A percentile compares a stretch with the other conserved stretches of the same genome.
phyloP scores from a whole-genome alignment of 2,797 vertebrate species.

The Spatula clypeata region DNA sequence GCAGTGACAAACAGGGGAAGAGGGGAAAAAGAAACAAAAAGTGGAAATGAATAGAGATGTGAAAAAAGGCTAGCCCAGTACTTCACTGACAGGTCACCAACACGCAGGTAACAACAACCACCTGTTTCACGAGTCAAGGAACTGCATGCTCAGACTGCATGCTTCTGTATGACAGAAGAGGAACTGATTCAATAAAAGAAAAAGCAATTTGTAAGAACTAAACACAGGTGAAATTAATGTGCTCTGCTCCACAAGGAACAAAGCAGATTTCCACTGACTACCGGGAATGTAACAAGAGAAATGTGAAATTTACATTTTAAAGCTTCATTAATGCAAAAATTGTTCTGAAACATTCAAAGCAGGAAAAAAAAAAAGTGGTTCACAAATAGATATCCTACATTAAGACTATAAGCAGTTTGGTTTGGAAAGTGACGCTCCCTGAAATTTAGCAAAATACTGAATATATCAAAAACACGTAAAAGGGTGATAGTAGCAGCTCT shows the following conservation, averaged over 20 bases:
- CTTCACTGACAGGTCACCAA: neutral
- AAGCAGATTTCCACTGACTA: neutral
- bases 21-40: neutral
- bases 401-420: neutral
- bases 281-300: neutral
- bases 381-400: neutral
- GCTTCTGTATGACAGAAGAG: neutral
- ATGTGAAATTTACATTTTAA: neutral
- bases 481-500: neutral
- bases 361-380: neutral
- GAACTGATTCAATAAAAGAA: neutral
- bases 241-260: neutral
- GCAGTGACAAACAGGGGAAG: neutral
- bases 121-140: neutral
- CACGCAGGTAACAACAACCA: neutral
- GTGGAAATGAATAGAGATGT: neutral
- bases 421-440: neutral
- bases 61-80: rapidly evolving
- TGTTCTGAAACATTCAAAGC: neutral
- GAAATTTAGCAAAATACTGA: too few species aligned
- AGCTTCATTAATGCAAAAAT: neutral
- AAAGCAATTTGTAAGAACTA: neutral
- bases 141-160: neutral
- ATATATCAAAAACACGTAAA: neutral
- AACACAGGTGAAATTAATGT: neutral